These are phyloP conservation scores for Chalcosyrphus nemorum DNA, from an alignment of 2,888 invertebrate species.

Conservation along the genomic window DNA sequence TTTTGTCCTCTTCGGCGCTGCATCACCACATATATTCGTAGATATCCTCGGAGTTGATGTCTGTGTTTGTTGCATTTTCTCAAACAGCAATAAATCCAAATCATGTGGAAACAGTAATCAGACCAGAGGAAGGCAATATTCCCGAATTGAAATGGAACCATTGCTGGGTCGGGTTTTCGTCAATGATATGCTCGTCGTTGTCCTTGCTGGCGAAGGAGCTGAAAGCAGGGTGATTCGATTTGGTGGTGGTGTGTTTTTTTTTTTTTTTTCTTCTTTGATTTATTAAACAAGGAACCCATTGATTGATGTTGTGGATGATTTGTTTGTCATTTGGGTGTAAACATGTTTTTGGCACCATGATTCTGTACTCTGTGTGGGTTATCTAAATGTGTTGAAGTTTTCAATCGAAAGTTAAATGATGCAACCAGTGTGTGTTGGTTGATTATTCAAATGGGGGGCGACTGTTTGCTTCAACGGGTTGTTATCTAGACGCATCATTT, in stretches of 20 bases:
- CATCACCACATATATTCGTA: background rate
- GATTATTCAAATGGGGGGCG: constrained; percentile 21
- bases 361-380: constrained; percentile 17
- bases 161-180: background rate
- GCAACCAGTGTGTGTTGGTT: constrained; percentile 13
- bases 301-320: constrained; percentile 58
- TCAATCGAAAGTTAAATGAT: background rate
- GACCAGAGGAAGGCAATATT: constrained; percentile 64
- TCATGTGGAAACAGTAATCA: constrained; percentile 70
- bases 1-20: constrained; percentile 33
- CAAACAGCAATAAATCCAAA: constrained; percentile 70
- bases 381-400: constrained; percentile 40
- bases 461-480: background rate
- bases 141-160: constrained; percentile 45
- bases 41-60: constrained; percentile 35
- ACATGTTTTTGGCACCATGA: constrained; percentile 34
- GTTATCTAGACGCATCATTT: constrained; percentile 13
- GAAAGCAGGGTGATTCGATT: constrained; percentile 4
- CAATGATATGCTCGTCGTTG: constrained; percentile 11
- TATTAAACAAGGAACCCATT: constrained; percentile 33
- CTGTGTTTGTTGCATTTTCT: constrained; percentile 63
- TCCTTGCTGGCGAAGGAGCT: constrained; percentile 21
- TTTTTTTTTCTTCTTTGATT: constrained; percentile 7
- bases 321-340: constrained; percentile 51
- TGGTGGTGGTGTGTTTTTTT: too few species aligned